A percentile compares a stretch with the other conserved stretches of the same genome.
These are phyloP conservation scores for Phrynocephalus forsythii DNA, from an alignment of 2,797 vertebrate species.

Conservation along the genomic window DNA sequence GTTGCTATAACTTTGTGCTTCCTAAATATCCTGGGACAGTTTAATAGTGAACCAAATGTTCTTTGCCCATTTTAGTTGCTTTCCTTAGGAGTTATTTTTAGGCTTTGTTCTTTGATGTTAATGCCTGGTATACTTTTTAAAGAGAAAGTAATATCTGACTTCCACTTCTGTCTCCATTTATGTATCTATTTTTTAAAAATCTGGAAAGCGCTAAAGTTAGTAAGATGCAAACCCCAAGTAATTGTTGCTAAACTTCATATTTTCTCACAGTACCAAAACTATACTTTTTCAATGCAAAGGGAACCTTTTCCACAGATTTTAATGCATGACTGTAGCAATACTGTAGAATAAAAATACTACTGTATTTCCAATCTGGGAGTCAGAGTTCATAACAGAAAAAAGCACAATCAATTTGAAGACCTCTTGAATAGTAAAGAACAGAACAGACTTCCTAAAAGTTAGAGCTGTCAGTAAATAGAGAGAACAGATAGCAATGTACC, in stretches of 20 bases:
- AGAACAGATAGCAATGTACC: neutral
- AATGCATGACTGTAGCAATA: neutral
- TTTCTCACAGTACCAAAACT: neutral
- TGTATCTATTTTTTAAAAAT: neutral
- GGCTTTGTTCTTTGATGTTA: neutral
- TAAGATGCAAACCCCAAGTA: conserved; percentile 1
- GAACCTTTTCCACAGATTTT: neutral
- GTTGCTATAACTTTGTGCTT: neutral
- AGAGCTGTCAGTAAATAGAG: neutral
- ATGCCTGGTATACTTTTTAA: neutral
- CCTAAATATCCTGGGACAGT: neutral
- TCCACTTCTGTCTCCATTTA: neutral
- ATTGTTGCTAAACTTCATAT: neutral
- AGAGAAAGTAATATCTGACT: neutral
- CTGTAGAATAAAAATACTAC: neutral
- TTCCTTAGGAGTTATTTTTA: neutral
- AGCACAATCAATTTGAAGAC: neutral
- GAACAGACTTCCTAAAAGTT: neutral
- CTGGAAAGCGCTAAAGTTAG: neutral
- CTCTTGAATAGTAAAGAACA: neutral
- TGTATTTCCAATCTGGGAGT: neutral
- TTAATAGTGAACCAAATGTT: neutral
- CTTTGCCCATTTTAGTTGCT: neutral
- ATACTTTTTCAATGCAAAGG: conserved; percentile 3
- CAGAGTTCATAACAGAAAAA: neutral